phyloP scores from a whole-genome alignment of 2,113 vertebrate genomes.

The Lasiurus cinereus region DNA sequence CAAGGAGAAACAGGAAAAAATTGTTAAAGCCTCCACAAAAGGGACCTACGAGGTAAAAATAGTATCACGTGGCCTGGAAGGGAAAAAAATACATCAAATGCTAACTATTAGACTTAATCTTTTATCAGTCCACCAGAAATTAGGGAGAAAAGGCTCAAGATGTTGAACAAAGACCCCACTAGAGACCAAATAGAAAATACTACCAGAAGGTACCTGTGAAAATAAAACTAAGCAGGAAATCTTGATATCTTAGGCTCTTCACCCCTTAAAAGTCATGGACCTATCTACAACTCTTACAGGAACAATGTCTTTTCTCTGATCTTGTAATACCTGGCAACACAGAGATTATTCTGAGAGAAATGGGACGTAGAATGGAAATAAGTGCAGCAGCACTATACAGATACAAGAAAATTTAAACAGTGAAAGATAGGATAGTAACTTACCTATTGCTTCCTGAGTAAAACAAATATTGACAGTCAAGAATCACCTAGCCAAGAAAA shows the following conservation, averaged over 20 bases:
- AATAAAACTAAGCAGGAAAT: background rate
- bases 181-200: background rate
- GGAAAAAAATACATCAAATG: background rate
- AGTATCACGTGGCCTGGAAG: background rate
- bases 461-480: background rate
- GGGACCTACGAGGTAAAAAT: background rate
- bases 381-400: fast-evolving
- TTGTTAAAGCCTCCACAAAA: background rate
- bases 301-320: background rate
- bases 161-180: background rate
- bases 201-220: background rate
- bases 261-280: background rate
- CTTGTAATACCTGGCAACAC: background rate
- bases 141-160: background rate
- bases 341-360: background rate
- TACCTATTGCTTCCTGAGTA: background rate
- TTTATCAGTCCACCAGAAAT: background rate
- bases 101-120: background rate
- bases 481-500: background rate
- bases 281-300: background rate
- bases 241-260: background rate
- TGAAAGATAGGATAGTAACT: fast-evolving
- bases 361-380: fast-evolving
- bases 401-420: background rate
- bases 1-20: background rate